phyloP scores from a whole-genome alignment of 30 jellyfish, hydroid and myxozoan genomes.

The Cassiopea xamachana region DNA sequence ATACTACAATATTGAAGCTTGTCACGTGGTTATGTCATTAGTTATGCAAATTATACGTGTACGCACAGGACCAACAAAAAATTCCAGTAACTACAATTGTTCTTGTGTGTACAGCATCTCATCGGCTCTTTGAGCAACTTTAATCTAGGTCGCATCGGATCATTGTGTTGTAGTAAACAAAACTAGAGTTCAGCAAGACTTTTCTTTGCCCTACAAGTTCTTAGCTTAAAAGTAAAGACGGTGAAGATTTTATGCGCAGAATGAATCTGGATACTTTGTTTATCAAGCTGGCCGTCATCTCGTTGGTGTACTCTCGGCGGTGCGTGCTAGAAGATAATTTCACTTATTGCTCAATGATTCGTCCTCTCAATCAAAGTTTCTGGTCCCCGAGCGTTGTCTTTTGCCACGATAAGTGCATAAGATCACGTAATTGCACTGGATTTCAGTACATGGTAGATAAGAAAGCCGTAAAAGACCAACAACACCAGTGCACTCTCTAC shows the following conservation, averaged over 20 bases:
- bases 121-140: too few species aligned
- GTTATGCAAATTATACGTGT: too few species aligned
- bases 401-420: not conserved
- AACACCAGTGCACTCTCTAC: not conserved
- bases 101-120: too few species aligned
- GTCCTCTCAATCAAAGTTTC: not conserved
- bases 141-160: too few species aligned
- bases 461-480: not conserved
- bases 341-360: not conserved
- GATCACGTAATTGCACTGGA: not conserved
- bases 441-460: not conserved
- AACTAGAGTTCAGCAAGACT: too few species aligned
- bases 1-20: too few species aligned
- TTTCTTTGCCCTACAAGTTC: too few species aligned
- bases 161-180: too few species aligned
- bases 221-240: too few species aligned
- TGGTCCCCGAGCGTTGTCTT: not conserved
- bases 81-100: too few species aligned
- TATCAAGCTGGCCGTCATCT: not conserved
- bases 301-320: not conserved
- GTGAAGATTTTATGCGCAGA: not conserved
- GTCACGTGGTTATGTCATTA: too few species aligned
- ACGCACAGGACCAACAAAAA: too few species aligned
- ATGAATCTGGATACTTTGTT: not conserved
- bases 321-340: not conserved